A percentile compares a stretch with the other conserved stretches of the same genome.
These are phyloP conservation scores for Sthenelais limicola DNA, from an alignment of 2,888 invertebrate genomes.

Conservation along the genomic window DNA sequence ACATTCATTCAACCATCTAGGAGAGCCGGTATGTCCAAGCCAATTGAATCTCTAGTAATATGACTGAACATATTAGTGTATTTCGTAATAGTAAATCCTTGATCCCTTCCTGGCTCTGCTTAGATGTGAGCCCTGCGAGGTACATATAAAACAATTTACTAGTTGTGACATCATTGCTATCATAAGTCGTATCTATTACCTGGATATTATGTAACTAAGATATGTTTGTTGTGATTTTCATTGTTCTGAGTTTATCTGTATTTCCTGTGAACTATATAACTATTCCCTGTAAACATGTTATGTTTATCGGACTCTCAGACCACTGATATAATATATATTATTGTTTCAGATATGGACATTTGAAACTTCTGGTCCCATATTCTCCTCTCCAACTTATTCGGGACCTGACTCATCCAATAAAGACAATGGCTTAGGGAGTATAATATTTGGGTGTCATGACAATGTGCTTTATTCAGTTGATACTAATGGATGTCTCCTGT, in stretches of 20 bases:
- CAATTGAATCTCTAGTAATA: background rate
- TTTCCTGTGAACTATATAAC: background rate
- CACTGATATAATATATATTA: constrained; percentile 46
- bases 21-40: constrained; percentile 58
- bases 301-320: too few relatives aligned
- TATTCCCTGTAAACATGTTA: too few relatives aligned
- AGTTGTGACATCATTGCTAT: too few relatives aligned
- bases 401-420: too few relatives aligned
- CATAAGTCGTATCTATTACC: too few relatives aligned
- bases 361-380: constrained; percentile 79
- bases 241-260: too few relatives aligned
- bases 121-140: background rate
- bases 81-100: background rate
- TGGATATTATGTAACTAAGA: too few relatives aligned
- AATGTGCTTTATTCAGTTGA: constrained; percentile 63
- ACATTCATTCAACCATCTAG: constrained; percentile 58
- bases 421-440: background rate
- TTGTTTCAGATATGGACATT: constrained; percentile 78
- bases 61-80: background rate
- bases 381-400: constrained; percentile 76
- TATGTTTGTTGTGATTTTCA: too few relatives aligned
- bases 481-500: constrained; percentile 71
- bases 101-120: too few relatives aligned
- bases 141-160: background rate
- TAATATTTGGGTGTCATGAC: constrained; percentile 70